Evolutionary conservation across 2,113 vertebrate species (phyloP).

Genomic region (Pantherophis guttatus): DNA sequence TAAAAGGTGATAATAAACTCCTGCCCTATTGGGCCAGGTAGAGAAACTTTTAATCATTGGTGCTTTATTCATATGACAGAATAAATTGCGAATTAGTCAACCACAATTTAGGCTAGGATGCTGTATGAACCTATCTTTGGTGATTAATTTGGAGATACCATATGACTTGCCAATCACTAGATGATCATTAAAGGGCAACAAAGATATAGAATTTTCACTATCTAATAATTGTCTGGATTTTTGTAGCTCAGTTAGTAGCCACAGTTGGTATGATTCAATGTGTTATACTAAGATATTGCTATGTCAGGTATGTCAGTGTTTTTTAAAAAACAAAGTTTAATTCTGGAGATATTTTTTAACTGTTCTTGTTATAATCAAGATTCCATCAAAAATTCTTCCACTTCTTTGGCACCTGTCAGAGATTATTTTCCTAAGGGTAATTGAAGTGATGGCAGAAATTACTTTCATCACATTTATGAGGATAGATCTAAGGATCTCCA

Average conservation of each 20-base stretch:
- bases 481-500: not conserved
- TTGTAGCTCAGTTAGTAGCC: not conserved
- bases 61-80: not conserved
- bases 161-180: not conserved
- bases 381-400: not conserved
- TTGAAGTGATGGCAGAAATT: not conserved
- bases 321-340: not conserved
- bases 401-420: not conserved
- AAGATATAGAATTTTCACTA: not conserved
- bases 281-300: not conserved
- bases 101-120: not conserved
- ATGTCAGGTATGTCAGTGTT: not conserved
- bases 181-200: not conserved
- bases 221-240: not conserved
- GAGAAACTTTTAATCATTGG: not conserved
- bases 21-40: not conserved
- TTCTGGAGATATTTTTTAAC: not conserved
- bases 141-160: not conserved
- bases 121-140: not conserved
- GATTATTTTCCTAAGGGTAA: not conserved
- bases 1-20: not conserved
- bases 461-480: not conserved
- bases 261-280: not conserved
- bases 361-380: not conserved
- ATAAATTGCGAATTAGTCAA: not conserved